phyloP scores from a whole-genome alignment of 2,113 vertebrate genomes.

The Nothoprocta perdicaria region DNA sequence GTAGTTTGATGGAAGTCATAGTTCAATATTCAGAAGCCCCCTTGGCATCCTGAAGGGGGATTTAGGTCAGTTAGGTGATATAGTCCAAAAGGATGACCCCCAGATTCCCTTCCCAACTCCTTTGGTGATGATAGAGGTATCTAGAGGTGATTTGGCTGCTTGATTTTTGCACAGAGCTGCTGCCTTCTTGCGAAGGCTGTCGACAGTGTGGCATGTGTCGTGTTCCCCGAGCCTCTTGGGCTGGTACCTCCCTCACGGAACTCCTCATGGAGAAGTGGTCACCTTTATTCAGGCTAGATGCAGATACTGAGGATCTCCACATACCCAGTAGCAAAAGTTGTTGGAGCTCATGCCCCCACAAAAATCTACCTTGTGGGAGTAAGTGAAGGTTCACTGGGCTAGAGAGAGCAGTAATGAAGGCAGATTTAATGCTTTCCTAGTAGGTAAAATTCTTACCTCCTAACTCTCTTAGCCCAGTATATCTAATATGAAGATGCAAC shows the following conservation, averaged over 20 bases:
- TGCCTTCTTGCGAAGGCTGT: not conserved
- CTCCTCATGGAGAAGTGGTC: not conserved
- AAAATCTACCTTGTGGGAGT: not conserved
- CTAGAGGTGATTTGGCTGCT: not conserved
- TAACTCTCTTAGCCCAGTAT: not conserved
- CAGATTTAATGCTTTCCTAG: not conserved
- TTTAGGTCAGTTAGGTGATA: fast-evolving
- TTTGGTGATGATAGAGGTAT: not conserved
- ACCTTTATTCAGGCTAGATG: not conserved
- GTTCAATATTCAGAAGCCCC: no score
- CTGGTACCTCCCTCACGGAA: not conserved
- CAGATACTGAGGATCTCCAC: fast-evolving
- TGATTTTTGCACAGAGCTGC: not conserved
- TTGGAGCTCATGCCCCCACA: not conserved
- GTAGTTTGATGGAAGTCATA: no score
- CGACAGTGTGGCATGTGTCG: not conserved
- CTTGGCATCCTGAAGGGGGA: not conserved
- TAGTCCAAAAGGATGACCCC: not conserved
- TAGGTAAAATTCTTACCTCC: not conserved
- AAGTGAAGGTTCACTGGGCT: not conserved
- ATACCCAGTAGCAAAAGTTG: fast-evolving
- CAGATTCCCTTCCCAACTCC: fast-evolving
- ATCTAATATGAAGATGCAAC: not conserved
- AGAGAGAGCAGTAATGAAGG: not conserved
- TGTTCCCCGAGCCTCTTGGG: not conserved